Conservation (phyloP, 2,113 vertebrate genomes). For the Alethe diademata region DNA sequence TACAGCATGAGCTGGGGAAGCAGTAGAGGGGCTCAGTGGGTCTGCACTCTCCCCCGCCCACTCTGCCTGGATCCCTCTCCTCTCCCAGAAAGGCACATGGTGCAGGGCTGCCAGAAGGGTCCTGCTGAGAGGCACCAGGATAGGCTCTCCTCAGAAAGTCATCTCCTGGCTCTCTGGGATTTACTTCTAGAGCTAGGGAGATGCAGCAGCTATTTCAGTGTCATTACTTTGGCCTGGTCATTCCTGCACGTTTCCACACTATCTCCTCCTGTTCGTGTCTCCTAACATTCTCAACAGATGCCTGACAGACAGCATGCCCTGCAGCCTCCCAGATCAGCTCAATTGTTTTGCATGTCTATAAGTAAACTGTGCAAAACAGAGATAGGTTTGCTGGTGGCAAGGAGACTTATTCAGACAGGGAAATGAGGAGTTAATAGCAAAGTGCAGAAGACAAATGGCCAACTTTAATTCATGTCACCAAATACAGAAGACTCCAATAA, state of each 20-base stretch:
- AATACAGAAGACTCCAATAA: not conserved
- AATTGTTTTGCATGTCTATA: not conserved
- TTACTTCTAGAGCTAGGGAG: not conserved
- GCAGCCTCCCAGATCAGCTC: not conserved
- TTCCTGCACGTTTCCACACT: not conserved
- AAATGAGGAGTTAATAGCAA: constrained; percentile 7
- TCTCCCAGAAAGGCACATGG: not conserved
- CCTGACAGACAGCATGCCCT: not conserved
- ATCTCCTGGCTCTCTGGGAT: not conserved
- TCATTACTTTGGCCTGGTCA: not conserved
- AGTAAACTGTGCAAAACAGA: not conserved
- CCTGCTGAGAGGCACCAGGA: not conserved
- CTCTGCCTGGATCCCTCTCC: not conserved
- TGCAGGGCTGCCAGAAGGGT: not conserved
- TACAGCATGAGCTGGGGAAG: not conserved
- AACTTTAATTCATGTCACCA: constrained; percentile 3
- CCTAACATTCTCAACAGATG: not conserved
- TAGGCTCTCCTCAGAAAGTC: not conserved
- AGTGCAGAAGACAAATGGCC: constrained; percentile 15
- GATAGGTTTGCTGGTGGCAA: not conserved
- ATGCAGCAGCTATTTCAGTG: not conserved
- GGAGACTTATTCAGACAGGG: not conserved
- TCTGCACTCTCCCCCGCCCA: not conserved
- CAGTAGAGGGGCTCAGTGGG: not conserved
- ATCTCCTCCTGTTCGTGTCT: not conserved